Evolutionary conservation across 2,888 invertebrate species (phyloP).

Genomic region (Sinopyrophorus schimmeli): DNA sequence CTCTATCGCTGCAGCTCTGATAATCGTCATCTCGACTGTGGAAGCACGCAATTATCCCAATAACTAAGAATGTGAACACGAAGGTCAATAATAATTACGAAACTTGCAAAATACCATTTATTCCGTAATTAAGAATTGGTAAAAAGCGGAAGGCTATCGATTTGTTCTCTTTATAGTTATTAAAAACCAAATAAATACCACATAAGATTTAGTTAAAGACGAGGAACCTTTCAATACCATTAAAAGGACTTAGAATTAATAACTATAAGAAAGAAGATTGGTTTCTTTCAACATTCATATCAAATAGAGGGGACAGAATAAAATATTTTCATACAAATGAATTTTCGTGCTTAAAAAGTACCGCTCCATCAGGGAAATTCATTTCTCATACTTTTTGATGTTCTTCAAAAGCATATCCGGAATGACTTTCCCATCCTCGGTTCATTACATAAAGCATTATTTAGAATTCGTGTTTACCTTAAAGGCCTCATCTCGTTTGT

Average conservation of each 20-base stretch:
- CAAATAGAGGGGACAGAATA: constrained; percentile 14
- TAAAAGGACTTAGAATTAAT: constrained; percentile 17
- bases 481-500: constrained; percentile 50
- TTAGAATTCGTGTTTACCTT: constrained; percentile 52
- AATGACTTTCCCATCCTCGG: constrained; percentile 44
- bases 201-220: neutral
- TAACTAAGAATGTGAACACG: constrained; percentile 27
- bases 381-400: constrained; percentile 42
- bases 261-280: constrained; percentile 15
- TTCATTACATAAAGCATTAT: constrained; percentile 52
- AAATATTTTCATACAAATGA: constrained; percentile 27
- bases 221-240: constrained; percentile 1
- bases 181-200: constrained; percentile 8
- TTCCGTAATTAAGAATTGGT: constrained; percentile 18
- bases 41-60: constrained; percentile 27
- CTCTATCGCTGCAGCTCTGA: constrained; percentile 29
- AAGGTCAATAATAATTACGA: no score
- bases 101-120: constrained; percentile 26
- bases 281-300: constrained; percentile 10
- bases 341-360: constrained; percentile 19
- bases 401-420: constrained; percentile 47
- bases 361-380: constrained; percentile 31
- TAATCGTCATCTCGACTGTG: constrained; percentile 30
- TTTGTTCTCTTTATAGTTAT: constrained; percentile 1
- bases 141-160: no score